A percentile compares a stretch with the other conserved stretches of the same genome.
These are phyloP conservation scores for Eupristina koningsbergeri DNA, from an alignment of 1,140 invertebrate genomes.

Conservation along the genomic window DNA sequence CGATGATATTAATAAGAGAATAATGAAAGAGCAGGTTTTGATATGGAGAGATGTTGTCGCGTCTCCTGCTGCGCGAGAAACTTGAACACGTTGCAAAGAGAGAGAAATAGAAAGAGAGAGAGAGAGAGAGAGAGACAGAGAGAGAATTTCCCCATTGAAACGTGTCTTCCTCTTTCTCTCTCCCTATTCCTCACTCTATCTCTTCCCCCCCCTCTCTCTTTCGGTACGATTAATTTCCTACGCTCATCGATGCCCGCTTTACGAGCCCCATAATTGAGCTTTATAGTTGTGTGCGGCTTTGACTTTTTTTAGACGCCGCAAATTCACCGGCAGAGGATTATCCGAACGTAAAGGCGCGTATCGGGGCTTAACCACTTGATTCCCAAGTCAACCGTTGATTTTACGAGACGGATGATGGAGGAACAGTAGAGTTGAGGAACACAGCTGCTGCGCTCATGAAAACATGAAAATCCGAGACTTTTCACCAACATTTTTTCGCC, in stretches of 20 bases:
- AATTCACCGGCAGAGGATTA: too few species aligned
- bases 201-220: too few species aligned
- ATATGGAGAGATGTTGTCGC: background rate
- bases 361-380: background rate
- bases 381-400: background rate
- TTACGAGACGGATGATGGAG: constrained; percentile 3
- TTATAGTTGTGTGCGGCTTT: background rate
- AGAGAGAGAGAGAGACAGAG: background rate
- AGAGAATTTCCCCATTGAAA: constrained; percentile 16
- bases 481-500: background rate
- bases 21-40: background rate
- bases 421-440: background rate
- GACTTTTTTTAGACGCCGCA: background rate
- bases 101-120: too few species aligned
- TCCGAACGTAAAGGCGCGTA: background rate
- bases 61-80: constrained; percentile 16
- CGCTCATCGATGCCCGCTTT: background rate
- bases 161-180: background rate
- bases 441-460: background rate
- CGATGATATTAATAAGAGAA: background rate
- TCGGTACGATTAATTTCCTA: background rate
- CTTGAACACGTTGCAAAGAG: background rate
- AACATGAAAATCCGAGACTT: background rate
- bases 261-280: constrained; percentile 33
- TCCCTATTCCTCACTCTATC: too few species aligned